Base-by-base conservation (phyloP, 2,888 invertebrate species). In the Parochlus steinenii region DNA sequence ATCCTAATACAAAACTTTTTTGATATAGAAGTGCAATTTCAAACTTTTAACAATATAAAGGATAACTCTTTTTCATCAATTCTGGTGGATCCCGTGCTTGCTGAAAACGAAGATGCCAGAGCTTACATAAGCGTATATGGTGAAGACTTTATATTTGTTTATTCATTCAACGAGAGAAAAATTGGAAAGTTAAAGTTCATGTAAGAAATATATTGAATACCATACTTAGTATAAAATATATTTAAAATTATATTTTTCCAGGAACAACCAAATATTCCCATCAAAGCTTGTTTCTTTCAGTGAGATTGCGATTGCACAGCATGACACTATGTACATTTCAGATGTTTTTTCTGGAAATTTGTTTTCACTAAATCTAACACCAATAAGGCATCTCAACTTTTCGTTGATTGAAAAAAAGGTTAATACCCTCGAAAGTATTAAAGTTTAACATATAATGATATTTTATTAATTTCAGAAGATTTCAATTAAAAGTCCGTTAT, bases 61-160 rank as follows among this genome's bases (percentile, higher is more conserved):
- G 37, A 35, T 7, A 23, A 33, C 10, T 25, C 39, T 7, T 33
- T 43, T 8, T 29, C 34, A 11, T 33, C 33, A 7, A 41, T 41
- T 17, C 38, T 43, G 20, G 17, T 44, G 3, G 41, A 43, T 24
- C 40, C 42, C 3, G 32, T 39, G 18, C 29, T 32, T 7, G 33
- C 14, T 28, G 41, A 37, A 7, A 34, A 39, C 7, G 36, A 38
- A 18, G 37, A 35, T 16, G 30, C 17, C 20, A 30, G 33, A 27
- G 40, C 39, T 1, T 44, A 40, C 38, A 32, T 44, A 23, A 43
- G 41, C 8, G 6, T 41, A 3, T 16, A 27, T n/a, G 36, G 41
- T 36, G 40, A 42, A 17, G 37, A 40, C 23, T 42, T 33, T 33
- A n/a, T 44, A 5, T 11, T 40, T 4, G 33, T 42, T 11, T 44